A percentile compares a stretch with the other conserved stretches of the same genome.
phyloP scores from a whole-genome alignment of 2,797 vertebrate genomes.

The Rhinella marina region DNA sequence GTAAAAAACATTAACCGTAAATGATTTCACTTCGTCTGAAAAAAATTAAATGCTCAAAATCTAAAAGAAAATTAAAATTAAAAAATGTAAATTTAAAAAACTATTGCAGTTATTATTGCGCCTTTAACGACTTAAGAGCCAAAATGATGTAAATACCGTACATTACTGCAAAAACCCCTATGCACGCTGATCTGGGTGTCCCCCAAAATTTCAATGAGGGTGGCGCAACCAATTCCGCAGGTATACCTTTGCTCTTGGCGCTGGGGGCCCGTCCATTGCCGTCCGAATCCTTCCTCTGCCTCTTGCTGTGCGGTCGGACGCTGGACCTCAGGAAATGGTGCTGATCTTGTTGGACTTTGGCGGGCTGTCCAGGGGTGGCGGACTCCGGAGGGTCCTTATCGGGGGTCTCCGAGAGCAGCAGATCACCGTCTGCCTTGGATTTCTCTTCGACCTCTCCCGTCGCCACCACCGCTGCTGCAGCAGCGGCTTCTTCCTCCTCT shows the following conservation, averaged over 20 bases:
- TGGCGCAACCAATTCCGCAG: background rate
- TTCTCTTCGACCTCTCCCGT: slow-evolving; percentile 79
- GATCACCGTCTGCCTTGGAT: slow-evolving; percentile 77
- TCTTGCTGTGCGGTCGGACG: slow-evolving; percentile 96
- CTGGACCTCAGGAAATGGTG: slow-evolving; percentile 99
- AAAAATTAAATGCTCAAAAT: background rate
- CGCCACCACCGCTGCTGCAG: slow-evolving; percentile 78
- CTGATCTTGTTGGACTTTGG: slow-evolving; percentile 89
- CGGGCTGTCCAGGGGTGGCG: slow-evolving; percentile 75
- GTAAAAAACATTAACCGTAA: background rate
- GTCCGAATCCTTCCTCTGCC: slow-evolving; percentile 91
- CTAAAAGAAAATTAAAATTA: background rate
- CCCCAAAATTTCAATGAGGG: background rate
- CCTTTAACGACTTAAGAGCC: background rate
- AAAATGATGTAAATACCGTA: no score
- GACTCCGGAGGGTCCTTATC: slow-evolving; percentile 74
- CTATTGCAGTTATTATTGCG: background rate
- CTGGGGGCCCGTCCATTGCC: slow-evolving; percentile 82
- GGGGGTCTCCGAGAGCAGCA: slow-evolving; percentile 78
- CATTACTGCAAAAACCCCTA: background rate
- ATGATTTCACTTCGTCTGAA: background rate
- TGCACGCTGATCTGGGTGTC: background rate
- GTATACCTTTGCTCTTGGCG: slow-evolving; percentile 90
- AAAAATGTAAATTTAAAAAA: no score
- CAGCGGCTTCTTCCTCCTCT: slow-evolving; percentile 82